Conservation (phyloP, 2,888 invertebrate genomes). For the Metalampra italica region DNA sequence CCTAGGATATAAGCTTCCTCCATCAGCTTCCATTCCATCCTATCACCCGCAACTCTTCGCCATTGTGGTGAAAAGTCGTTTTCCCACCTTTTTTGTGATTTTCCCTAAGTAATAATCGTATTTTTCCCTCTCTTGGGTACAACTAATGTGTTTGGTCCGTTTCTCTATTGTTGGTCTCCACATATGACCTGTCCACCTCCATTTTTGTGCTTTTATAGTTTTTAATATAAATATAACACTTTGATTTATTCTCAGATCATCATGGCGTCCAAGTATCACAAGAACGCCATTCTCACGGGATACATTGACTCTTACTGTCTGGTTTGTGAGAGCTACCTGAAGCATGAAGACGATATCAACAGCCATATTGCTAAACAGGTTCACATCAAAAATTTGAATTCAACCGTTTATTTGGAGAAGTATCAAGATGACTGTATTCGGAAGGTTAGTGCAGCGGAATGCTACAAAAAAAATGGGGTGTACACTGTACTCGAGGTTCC, state of each 20-base stretch:
- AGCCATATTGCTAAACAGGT: conserved; percentile 10
- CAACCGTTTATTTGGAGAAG: conserved; percentile 26
- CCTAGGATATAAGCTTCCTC: no score
- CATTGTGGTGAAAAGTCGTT: no score
- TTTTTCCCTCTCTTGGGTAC: no score
- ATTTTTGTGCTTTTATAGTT: no score
- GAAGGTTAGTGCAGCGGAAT: conserved; percentile 27
- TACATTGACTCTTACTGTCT: conserved; percentile 36
- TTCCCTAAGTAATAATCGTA: no score
- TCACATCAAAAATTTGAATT: conserved; percentile 26
- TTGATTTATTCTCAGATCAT: neutral
- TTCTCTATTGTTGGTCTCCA: no score
- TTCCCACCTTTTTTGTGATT: no score
- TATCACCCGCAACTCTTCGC: no score
- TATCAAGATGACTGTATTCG: conserved; percentile 36
- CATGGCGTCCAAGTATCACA: conserved; percentile 18
- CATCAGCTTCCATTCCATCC: no score
- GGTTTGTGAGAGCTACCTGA: conserved; percentile 32
- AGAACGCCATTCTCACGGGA: conserved; percentile 35
- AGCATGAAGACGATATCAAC: conserved; percentile 16
- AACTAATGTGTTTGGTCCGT: no score
- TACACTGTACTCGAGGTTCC: no score
- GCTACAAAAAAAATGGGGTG: neutral
- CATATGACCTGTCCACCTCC: no score
- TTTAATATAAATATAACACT: neutral